Base-by-base conservation (phyloP, 2,113 vertebrate genomes). In the Amphiprion percula region DNA sequence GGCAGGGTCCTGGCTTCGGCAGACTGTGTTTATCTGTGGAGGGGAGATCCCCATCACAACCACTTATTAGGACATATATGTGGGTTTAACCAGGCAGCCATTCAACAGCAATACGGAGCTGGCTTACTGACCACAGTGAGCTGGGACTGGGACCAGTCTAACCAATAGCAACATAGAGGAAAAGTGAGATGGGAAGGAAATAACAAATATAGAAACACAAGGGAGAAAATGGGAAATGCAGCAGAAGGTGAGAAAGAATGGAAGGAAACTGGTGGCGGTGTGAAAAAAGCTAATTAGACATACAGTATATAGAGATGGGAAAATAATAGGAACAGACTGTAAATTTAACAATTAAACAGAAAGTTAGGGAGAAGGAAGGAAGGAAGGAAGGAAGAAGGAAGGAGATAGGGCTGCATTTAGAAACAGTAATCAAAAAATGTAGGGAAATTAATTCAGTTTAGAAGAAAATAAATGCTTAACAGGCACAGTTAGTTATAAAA, bases 31-130 rank as follows among this genome's bases (percentile, higher is more conserved):
- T 91, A 91, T 92, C 90, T 88, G 85, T 66, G 72, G 70, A 86
- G 67, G 83, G 90, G 86, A 88, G 90, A 90, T 89, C 88, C 91
- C 90, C 90, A 92, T 91, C 89, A 89, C 69, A 90, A 90, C 89
- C 89, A 87, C 88, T 91, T 91, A 91, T 93, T 88, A 90, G 90
- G 78, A 93, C 85, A 87, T 85, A 91, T 86, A 84, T 92, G 87
- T 82, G 86, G 89, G 84, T 68, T 88, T 68, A 87, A 87, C 84
- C 82, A 90, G 88, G 88, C 87, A 88, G 84, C 84, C 68, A 67
- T 85, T 90, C 90, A 90, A 90, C 74, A 85, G 83, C 81, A 92
- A 87, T 84, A 82, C 74, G 79, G 59, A 87, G 74, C 73, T 86
- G 88, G 71, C 81, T 89, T 69, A 74, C 83, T 89, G 84, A 91